These are phyloP conservation scores for Drosophila busckii DNA, from an alignment of 1,140 invertebrate genomes.

Conservation along the genomic window DNA sequence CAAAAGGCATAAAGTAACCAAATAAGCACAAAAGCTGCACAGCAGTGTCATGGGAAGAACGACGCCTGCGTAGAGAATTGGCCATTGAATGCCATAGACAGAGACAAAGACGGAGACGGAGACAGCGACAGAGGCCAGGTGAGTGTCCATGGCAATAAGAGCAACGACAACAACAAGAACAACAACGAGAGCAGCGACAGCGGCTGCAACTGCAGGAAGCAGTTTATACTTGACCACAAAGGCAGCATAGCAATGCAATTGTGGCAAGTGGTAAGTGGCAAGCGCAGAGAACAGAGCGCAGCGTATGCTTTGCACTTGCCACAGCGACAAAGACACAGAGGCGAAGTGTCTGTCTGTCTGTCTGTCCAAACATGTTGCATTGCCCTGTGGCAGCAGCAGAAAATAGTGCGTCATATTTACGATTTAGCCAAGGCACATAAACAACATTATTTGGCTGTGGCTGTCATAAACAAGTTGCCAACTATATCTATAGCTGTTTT, in stretches of 20 bases:
- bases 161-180: background rate
- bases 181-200: background rate
- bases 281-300: slow-evolving; percentile 5
- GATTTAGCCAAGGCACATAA: slow-evolving; percentile 63
- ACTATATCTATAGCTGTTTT: slow-evolving; percentile 49
- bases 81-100: slow-evolving; percentile 40
- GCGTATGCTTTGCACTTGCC: slow-evolving; percentile 34
- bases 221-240: slow-evolving; percentile 49
- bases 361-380: no score
- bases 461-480: slow-evolving; percentile 77
- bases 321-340: slow-evolving; percentile 2
- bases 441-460: slow-evolving; percentile 66
- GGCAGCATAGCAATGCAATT: slow-evolving; percentile 38
- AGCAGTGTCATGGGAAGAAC: slow-evolving; percentile 61
- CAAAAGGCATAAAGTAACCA: slow-evolving; percentile 70
- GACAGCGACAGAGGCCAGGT: slow-evolving; percentile 25
- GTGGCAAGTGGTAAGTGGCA: slow-evolving; percentile 21
- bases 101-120: slow-evolving; percentile 7
- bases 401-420: slow-evolving; percentile 69
- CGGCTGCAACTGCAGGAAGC: slow-evolving; percentile 34
- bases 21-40: slow-evolving; percentile 58
- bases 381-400: no score
- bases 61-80: slow-evolving; percentile 62
- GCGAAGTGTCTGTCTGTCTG: background rate
- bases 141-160: slow-evolving; percentile 26